Conservation (phyloP, 2,797 vertebrate species). For the Melanotaenia boesemani region DNA sequence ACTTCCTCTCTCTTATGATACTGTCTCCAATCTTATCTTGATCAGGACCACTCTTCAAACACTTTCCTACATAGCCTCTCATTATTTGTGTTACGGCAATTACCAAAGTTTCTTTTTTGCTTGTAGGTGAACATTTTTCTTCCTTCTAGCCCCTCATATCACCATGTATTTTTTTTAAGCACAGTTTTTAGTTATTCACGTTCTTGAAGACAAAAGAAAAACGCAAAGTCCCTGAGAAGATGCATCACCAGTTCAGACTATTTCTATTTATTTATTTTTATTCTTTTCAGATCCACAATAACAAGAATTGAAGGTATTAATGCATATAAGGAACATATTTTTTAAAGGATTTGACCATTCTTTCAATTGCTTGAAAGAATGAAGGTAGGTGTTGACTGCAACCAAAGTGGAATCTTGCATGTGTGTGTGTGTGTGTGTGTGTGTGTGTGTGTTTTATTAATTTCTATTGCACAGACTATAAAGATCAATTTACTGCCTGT, state of each 20-base stretch:
- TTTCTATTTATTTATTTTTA: slow-evolving; percentile 39
- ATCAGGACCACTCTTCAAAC: slow-evolving; percentile 82
- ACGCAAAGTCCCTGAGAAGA: slow-evolving; percentile 66
- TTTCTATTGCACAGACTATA: slow-evolving; percentile 2
- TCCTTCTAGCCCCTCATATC: slow-evolving; percentile 38
- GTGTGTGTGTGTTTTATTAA: neutral
- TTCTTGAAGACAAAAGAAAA: slow-evolving; percentile 61
- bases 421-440: neutral
- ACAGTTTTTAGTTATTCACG: slow-evolving; percentile 61
- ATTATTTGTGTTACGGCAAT: slow-evolving; percentile 80
- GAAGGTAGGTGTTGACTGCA: slow-evolving; percentile 15
- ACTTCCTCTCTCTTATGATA: slow-evolving; percentile 69
- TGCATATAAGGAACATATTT: slow-evolving; percentile 37
- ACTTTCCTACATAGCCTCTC: slow-evolving; percentile 76
- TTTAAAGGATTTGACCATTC: slow-evolving; percentile 16
- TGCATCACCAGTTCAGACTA: slow-evolving; percentile 60
- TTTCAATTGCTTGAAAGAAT: slow-evolving; percentile 6
- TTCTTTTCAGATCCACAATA: slow-evolving; percentile 59
- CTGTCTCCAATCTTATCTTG: slow-evolving; percentile 83
- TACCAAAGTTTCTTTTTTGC: slow-evolving; percentile 77
- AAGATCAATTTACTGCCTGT: slow-evolving; percentile 1
- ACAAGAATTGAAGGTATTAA: slow-evolving; percentile 36
- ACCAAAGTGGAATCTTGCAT: slow-evolving; percentile 15
- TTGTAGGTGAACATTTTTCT: slow-evolving; percentile 77
- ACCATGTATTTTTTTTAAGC: slow-evolving; percentile 54